A percentile compares a stretch with the other conserved stretches of the same genome.
Conservation (phyloP, 2,797 vertebrate species). For the Synaphobranchus kaupii region DNA sequence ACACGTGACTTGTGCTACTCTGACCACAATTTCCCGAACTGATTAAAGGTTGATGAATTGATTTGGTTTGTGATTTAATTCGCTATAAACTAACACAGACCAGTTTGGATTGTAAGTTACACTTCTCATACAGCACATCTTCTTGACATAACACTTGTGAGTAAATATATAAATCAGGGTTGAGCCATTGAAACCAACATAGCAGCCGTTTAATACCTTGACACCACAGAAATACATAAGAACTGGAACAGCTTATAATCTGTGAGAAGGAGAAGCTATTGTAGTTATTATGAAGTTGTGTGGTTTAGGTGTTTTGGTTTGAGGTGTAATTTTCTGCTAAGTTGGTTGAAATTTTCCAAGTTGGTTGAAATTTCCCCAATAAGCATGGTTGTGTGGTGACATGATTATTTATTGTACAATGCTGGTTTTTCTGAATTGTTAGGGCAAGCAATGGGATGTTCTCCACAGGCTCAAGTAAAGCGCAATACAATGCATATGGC, state of each 20-base stretch:
- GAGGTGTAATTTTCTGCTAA: no score
- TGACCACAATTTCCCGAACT: background rate
- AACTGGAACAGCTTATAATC: no score
- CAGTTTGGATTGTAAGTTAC: background rate
- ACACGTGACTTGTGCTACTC: background rate
- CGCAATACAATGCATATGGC: fast-evolving
- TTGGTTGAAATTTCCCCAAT: background rate
- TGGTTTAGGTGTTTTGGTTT: no score
- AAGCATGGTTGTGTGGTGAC: background rate
- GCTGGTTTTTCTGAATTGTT: background rate
- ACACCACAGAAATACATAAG: no score
- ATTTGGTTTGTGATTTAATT: background rate
- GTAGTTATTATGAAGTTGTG: no score
- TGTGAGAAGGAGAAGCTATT: no score
- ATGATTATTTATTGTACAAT: background rate
- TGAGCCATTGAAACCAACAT: no score
- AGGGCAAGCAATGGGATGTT: background rate
- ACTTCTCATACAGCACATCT: background rate
- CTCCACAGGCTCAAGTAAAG: background rate
- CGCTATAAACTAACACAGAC: background rate
- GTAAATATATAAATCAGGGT: background rate
- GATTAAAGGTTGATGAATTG: background rate
- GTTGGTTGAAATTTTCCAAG: no score
- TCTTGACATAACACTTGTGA: background rate
- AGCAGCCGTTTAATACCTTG: no score